Evolutionary conservation across 2,888 invertebrate species (phyloP).

Genomic region (Xestia c-nigrum): DNA sequence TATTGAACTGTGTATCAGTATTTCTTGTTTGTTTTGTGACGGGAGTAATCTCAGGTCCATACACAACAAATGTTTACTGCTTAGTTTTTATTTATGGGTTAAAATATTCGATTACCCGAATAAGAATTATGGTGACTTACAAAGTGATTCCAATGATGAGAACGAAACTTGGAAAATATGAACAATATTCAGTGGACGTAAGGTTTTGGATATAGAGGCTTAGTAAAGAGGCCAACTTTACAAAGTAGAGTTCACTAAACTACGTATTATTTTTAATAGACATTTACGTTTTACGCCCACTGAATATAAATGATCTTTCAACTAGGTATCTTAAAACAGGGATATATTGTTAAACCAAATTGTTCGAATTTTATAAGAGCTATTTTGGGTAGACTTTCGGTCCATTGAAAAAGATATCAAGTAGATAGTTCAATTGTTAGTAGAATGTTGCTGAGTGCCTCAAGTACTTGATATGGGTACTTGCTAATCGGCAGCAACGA

Average conservation of each 20-base stretch:
- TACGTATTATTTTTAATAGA: slow-evolving; percentile 9
- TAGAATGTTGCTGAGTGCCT: slow-evolving; percentile 50
- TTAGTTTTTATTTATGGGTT: slow-evolving; percentile 36
- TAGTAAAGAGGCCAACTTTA: slow-evolving; percentile 32
- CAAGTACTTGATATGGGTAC: slow-evolving; percentile 44
- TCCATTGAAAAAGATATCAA: slow-evolving; percentile 58
- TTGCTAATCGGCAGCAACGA: slow-evolving; percentile 35
- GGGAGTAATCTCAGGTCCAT: slow-evolving; percentile 47
- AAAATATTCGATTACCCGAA: slow-evolving; percentile 20
- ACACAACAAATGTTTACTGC: slow-evolving; percentile 35
- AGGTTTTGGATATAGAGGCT: slow-evolving; percentile 5
- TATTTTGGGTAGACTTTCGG: slow-evolving; percentile 54
- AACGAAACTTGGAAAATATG: slow-evolving; percentile 43
- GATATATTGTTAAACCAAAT: slow-evolving; percentile 56
- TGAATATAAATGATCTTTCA: slow-evolving; percentile 55
- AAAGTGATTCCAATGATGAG: slow-evolving; percentile 27
- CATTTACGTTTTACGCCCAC: slow-evolving; percentile 31
- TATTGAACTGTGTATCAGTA: slow-evolving; percentile 58
- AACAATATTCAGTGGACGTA: slow-evolving; percentile 42
- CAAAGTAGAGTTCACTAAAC: slow-evolving; percentile 8
- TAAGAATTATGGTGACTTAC: slow-evolving; percentile 23
- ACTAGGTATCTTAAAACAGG: slow-evolving; percentile 64
- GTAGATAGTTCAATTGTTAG: slow-evolving; percentile 61
- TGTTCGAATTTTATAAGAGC: slow-evolving; percentile 36
- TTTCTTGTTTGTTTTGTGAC: slow-evolving; percentile 55